phyloP scores from a whole-genome alignment of 2,888 invertebrate species.

The Rhopalosiphum nymphaeae region DNA sequence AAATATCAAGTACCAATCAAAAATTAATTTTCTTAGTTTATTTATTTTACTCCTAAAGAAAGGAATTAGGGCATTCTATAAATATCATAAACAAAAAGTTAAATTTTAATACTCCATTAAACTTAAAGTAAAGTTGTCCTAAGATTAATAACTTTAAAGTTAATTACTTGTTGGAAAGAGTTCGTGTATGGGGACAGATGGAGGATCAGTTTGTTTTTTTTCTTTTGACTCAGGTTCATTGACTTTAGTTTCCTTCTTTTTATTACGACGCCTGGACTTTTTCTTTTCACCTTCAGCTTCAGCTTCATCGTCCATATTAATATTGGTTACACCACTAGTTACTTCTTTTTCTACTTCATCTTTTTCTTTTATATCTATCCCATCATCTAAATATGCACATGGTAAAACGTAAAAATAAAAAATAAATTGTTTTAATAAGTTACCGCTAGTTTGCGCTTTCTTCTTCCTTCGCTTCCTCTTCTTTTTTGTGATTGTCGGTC shows the following conservation, averaged over 20 bases:
- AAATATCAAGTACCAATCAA: neutral
- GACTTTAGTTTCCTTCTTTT: constrained; percentile 68
- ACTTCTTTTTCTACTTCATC: constrained; percentile 72
- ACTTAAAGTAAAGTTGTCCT: neutral
- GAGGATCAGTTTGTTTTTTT: constrained; percentile 82
- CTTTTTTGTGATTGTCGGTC: constrained; percentile 64
- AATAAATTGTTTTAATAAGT: neutral
- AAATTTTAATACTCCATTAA: neutral
- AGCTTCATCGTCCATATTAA: constrained; percentile 73
- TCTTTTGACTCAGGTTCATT: constrained; percentile 68
- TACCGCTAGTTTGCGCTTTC: constrained; percentile 67
- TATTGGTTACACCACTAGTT: constrained; percentile 75
- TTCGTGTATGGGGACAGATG: constrained; percentile 87
- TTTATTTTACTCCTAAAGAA: neutral
- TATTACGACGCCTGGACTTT: constrained; percentile 66
- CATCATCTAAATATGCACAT: constrained; percentile 18
- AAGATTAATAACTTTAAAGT: neutral
- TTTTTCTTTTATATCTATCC: constrained; percentile 68
- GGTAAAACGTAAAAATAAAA: constrained; percentile 54
- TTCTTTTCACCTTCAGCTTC: constrained; percentile 37
- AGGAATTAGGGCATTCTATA: neutral
- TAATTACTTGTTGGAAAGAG: constrained; percentile 83
- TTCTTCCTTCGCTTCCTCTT: constrained; percentile 66
- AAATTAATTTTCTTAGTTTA: neutral
- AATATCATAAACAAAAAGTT: neutral